Percentiles rank a stretch among this genome's conserved stretches.
Evolutionary conservation across 2,113 vertebrate genomes (phyloP).

Genomic region (Apaloderma vittatum): DNA sequence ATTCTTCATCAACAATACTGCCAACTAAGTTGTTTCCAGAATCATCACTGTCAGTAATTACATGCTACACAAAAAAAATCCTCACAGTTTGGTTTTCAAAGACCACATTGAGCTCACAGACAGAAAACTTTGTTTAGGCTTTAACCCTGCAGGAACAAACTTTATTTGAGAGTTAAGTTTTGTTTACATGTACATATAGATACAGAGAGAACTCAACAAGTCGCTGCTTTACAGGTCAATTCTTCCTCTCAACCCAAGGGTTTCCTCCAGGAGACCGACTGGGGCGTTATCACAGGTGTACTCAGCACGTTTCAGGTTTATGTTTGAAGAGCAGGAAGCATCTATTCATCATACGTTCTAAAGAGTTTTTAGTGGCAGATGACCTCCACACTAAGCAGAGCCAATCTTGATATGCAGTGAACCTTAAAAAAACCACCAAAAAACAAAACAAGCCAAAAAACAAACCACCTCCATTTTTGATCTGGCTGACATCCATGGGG

Average conservation of each 20-base stretch:
- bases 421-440: neutral
- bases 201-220: neutral
- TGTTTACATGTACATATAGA: neutral
- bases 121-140: slow-evolving; percentile 16
- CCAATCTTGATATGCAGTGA: neutral
- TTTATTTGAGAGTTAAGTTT: slow-evolving; percentile 32
- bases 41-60: slow-evolving; percentile 69
- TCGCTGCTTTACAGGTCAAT: neutral
- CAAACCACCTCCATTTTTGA: slow-evolving; percentile 28
- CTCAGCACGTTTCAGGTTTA: neutral
- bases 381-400: neutral
- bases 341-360: neutral
- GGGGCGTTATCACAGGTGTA: neutral
- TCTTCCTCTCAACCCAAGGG: neutral
- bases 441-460: too few relatives aligned
- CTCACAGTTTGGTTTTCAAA: slow-evolving; percentile 47
- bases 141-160: slow-evolving; percentile 41
- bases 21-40: slow-evolving; percentile 70
- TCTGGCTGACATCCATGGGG: slow-evolving; percentile 5
- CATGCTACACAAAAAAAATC: slow-evolving; percentile 43
- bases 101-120: slow-evolving; percentile 34
- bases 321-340: neutral
- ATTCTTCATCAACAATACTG: slow-evolving; percentile 67
- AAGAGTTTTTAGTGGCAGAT: neutral
- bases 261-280: neutral